A percentile compares a stretch with the other conserved stretches of the same genome.
These are phyloP conservation scores for Platyura marginata DNA, from an alignment of 1,140 invertebrate genomes.

Conservation along the genomic window DNA sequence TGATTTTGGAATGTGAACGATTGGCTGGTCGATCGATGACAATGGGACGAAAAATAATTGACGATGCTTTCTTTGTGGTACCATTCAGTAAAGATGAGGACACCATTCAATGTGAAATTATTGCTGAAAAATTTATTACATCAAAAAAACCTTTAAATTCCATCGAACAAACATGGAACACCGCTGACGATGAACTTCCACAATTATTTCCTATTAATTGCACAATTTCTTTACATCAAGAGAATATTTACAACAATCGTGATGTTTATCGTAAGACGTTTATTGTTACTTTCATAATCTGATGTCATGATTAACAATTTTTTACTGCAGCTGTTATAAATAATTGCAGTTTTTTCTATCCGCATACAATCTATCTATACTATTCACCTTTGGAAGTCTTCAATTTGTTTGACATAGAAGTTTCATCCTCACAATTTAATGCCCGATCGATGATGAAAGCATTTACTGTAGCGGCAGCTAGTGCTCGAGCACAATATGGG, in stretches of 20 bases:
- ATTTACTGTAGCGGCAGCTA: conserved; percentile 46
- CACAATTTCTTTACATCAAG: conserved; percentile 40
- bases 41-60: conserved; percentile 31
- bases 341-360: conserved; percentile 26
- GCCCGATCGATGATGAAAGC: conserved; percentile 49
- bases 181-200: conserved; percentile 34
- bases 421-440: conserved; percentile 41
- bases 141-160: conserved; percentile 37
- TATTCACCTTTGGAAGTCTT: conserved; percentile 38
- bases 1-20: conserved; percentile 50
- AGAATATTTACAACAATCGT: conserved; percentile 40
- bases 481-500: conserved; percentile 52
- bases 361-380: conserved; percentile 57
- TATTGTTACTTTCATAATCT: conserved; percentile 4
- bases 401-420: conserved; percentile 46
- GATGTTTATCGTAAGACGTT: conserved; percentile 50
- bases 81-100: conserved; percentile 40
- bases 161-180: conserved; percentile 19
- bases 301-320: conserved; percentile 1
- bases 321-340: conserved; percentile 33
- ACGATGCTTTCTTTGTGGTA: conserved; percentile 32
- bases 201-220: conserved; percentile 49
- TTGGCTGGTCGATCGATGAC: conserved; percentile 30
- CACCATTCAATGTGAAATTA: conserved; percentile 40
- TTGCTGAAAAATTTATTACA: conserved; percentile 41